A percentile compares a stretch with the other conserved stretches of the same genome.
Conservation (phyloP, 2,113 vertebrate genomes). For the Mugil cephalus region DNA sequence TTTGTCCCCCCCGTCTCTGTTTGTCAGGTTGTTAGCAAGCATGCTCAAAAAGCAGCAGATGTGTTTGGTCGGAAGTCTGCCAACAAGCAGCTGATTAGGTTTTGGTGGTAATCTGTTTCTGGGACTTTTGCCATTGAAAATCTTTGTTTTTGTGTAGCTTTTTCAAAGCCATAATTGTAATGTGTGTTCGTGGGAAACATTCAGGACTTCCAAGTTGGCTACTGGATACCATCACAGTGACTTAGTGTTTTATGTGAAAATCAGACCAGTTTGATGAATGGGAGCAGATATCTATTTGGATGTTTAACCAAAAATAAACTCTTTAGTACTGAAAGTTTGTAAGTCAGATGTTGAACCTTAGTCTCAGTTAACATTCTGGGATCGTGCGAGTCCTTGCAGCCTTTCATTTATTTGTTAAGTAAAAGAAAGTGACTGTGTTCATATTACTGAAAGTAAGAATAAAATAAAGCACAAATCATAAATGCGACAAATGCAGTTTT, state of each 20-base stretch:
- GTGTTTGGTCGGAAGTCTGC: slow-evolving; percentile 3
- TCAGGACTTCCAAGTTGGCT: slow-evolving; percentile 21
- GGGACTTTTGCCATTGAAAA: slow-evolving; percentile 38
- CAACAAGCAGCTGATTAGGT: slow-evolving; percentile 40
- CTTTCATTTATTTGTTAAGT: too few species aligned
- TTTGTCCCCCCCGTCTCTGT: slow-evolving; percentile 4
- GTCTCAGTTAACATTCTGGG: too few species aligned
- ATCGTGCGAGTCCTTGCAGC: background rate
- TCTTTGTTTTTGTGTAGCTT: slow-evolving; percentile 53
- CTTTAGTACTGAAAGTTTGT: background rate
- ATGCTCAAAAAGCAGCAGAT: background rate
- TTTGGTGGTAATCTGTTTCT: slow-evolving; percentile 32
- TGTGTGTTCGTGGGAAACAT: slow-evolving; percentile 40
- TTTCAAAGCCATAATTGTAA: slow-evolving; percentile 34
- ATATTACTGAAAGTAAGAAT: too few species aligned
- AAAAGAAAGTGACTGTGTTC: too few species aligned
- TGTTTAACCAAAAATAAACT: background rate
- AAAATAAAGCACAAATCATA: too few species aligned
- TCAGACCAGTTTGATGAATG: slow-evolving; percentile 13
- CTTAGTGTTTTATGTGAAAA: slow-evolving; percentile 4
- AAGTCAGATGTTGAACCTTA: too few species aligned
- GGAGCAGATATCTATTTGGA: background rate
- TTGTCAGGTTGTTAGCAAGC: slow-evolving; percentile 21
- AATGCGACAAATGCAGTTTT: too few species aligned
- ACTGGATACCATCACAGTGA: background rate